Base-by-base conservation (phyloP, 2,797 vertebrate species). In the Bovichtus diacanthus region DNA sequence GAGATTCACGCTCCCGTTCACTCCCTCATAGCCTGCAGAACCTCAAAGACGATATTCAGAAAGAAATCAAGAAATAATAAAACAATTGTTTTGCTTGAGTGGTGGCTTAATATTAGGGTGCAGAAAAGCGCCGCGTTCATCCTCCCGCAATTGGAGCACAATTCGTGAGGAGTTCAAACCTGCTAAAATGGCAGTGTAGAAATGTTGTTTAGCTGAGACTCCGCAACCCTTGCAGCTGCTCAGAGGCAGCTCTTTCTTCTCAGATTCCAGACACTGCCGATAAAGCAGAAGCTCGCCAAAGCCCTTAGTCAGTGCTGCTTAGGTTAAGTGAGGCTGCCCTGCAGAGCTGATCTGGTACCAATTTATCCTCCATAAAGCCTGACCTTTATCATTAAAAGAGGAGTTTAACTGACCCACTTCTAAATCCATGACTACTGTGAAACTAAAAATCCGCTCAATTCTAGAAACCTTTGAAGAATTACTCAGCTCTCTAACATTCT, bases 1-100 rank as follows among this genome's bases (percentile, higher is more conserved):
- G 84, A 90, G 86, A 90, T 90, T 88, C 78, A 90, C 61, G 51
- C 85, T 89, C 78, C 69, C 54, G 71, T 87, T 91, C 90, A 81
- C 76, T 86, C 74, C 73, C 83, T 82, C 74, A 61, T 51, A 76
- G 81, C 82, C 75, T 12, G 23, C 88, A 72, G 74, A 87, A 83
- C 74, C 73, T 83, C 67, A 78, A 79, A 84, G 81, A 78, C 53
- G 39, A 70, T 58, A 86, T 83, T 89, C 71, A 83, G 81, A 82
- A 13, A 67, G 66, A 91, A 92, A 90, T 90, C 78, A 78, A 70
- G 77, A 83, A 89, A 89, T 84, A 86, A 89, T 83, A 83, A 83
- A 90, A 84, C 54, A 66, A 80, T 79, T 89, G 85, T 90, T 87
- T 87, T 81, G 81, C 83, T 67, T 59, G 82, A 90, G 82, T 79